Percentiles rank a stretch among this genome's conserved stretches.
These are phyloP conservation scores for Ictalurus punctatus DNA, from an alignment of 2,113 vertebrate genomes.

Conservation along the genomic window DNA sequence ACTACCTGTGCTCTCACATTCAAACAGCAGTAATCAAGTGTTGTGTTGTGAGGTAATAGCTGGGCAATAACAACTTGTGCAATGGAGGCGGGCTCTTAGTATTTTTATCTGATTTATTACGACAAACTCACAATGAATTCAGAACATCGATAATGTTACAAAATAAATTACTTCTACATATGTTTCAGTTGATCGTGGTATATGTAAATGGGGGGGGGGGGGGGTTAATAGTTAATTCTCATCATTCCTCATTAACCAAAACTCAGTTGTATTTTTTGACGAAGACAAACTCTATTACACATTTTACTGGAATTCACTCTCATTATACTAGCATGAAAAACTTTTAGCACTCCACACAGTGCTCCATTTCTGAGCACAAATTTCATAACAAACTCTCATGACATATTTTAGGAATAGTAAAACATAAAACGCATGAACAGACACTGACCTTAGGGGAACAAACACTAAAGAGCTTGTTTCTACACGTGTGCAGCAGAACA, in stretches of 20 bases:
- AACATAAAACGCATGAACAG: neutral
- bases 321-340: neutral
- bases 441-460: neutral
- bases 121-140: no score
- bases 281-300: neutral
- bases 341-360: neutral
- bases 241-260: neutral
- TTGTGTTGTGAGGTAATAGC: no score
- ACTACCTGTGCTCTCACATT: no score
- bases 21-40: no score
- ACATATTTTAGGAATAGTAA: slow-evolving; percentile 10
- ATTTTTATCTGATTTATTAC: no score
- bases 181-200: no score
- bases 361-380: neutral
- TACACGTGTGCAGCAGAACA: neutral
- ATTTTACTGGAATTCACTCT: neutral
- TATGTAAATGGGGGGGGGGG: no score
- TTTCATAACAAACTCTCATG: neutral
- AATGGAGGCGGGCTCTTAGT: no score
- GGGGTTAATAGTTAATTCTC: no score
- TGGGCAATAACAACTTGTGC: no score
- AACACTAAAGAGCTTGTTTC: neutral
- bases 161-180: no score
- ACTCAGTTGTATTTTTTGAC: neutral
- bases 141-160: no score